These are phyloP conservation scores for Smittia aterrima DNA, from an alignment of 2,888 invertebrate genomes.

Conservation along the genomic window DNA sequence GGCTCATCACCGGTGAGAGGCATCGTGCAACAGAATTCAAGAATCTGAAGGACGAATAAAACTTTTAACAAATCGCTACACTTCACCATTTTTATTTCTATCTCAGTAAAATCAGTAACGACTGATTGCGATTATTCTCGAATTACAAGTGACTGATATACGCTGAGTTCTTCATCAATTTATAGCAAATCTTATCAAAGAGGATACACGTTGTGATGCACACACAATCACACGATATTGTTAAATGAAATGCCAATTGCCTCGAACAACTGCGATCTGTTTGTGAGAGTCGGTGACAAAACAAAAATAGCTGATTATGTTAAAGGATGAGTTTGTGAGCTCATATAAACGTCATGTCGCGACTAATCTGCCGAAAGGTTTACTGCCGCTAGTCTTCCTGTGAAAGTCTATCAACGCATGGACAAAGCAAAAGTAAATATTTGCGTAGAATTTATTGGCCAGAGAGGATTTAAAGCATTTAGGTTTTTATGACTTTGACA, in stretches of 20 bases:
- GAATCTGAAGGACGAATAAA: background rate
- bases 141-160: too few relatives aligned
- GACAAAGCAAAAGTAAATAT: too few relatives aligned
- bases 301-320: background rate
- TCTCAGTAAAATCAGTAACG: too few relatives aligned
- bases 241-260: background rate
- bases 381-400: too few relatives aligned
- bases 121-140: too few relatives aligned
- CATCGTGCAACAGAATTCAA: background rate
- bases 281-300: background rate
- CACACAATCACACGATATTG: background rate
- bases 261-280: background rate
- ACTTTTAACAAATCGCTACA: constrained; percentile 25
- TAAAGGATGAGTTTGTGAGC: background rate
- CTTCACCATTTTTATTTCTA: too few relatives aligned
- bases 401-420: too few relatives aligned
- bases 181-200: background rate
- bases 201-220: constrained; percentile 14
- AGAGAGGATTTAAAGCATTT: too few relatives aligned
- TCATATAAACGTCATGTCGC: too few relatives aligned
- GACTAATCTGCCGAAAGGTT: too few relatives aligned
- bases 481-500: too few relatives aligned
- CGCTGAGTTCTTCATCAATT: background rate
- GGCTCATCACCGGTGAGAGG: constrained; percentile 1
- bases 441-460: too few relatives aligned